These are phyloP conservation scores for Diachasma alloeum DNA, from an alignment of 1,140 invertebrate species.

Conservation along the genomic window DNA sequence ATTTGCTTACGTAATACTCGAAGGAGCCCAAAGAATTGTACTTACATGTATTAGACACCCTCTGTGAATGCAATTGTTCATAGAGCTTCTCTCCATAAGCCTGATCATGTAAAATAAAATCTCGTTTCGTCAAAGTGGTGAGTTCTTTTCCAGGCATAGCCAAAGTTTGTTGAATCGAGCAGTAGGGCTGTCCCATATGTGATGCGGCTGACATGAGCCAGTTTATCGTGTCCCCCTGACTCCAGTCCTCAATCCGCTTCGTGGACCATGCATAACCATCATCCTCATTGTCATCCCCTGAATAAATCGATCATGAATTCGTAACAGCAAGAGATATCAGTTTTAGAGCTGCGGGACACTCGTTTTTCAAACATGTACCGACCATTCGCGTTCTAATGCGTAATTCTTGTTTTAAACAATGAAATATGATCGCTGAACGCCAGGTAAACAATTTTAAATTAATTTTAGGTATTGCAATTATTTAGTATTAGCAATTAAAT, in stretches of 20 bases:
- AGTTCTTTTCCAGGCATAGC: conserved; percentile 63
- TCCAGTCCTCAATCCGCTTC: conserved; percentile 66
- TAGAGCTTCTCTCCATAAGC: conserved; percentile 61
- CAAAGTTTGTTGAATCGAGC: conserved; percentile 62
- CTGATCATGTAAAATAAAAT: conserved; percentile 61
- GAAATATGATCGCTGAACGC: too few relatives aligned
- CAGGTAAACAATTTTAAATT: too few relatives aligned
- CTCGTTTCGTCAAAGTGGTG: conserved; percentile 58
- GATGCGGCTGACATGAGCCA: conserved; percentile 66
- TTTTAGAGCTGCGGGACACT: too few relatives aligned
- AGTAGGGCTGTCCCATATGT: conserved; percentile 58
- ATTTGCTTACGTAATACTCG: too few relatives aligned
- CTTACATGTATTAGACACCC: conserved; percentile 49
- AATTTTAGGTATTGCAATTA: too few relatives aligned
- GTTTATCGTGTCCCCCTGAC: conserved; percentile 66
- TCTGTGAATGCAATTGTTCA: conserved; percentile 62
- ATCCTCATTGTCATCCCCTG: conserved; percentile 45
- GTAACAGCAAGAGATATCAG: too few relatives aligned
- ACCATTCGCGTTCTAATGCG: too few relatives aligned
- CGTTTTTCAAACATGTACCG: too few relatives aligned
- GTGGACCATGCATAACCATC: conserved; percentile 64
- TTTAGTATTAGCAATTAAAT: too few relatives aligned
- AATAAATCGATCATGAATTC: background rate
- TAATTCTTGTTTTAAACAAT: too few relatives aligned
- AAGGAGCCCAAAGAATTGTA: background rate